Conservation (phyloP, 2,888 invertebrate genomes). For the Campoletis raptor region DNA sequence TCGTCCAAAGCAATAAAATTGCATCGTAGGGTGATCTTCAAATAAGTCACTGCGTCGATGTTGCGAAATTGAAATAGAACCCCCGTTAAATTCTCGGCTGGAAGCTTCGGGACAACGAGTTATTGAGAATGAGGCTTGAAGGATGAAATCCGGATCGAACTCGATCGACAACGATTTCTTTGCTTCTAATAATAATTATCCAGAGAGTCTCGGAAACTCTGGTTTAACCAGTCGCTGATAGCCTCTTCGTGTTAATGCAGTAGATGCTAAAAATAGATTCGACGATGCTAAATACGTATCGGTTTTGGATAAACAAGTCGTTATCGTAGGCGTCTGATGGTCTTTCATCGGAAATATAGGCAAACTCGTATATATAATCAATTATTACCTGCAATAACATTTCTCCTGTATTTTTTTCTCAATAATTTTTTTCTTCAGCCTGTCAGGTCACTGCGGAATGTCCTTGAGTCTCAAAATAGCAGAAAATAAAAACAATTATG, state of each 20-base stretch:
- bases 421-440: background rate
- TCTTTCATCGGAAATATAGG: background rate
- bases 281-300: constrained; percentile 80
- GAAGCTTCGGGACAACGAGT: constrained; percentile 66
- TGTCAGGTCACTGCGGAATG: background rate
- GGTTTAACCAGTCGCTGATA: constrained; percentile 81
- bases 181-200: constrained; percentile 78
- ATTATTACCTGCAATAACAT: background rate
- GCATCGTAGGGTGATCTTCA: background rate
- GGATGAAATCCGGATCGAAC: constrained; percentile 75
- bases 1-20: background rate
- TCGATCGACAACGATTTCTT: constrained; percentile 70
- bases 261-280: constrained; percentile 79
- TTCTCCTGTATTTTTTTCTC: background rate
- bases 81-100: constrained; percentile 76
- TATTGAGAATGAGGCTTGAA: constrained; percentile 75
- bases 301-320: constrained; percentile 63
- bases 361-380: background rate
- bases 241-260: constrained; percentile 73
- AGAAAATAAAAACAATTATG: constrained; percentile 4
- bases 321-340: constrained; percentile 7
- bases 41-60: background rate
- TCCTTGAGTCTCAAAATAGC: background rate
- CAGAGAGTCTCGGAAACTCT: constrained; percentile 70
- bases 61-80: constrained; percentile 45